These are phyloP conservation scores for Bedellia somnulentella DNA, from an alignment of 2,888 invertebrate genomes.

Conservation along the genomic window DNA sequence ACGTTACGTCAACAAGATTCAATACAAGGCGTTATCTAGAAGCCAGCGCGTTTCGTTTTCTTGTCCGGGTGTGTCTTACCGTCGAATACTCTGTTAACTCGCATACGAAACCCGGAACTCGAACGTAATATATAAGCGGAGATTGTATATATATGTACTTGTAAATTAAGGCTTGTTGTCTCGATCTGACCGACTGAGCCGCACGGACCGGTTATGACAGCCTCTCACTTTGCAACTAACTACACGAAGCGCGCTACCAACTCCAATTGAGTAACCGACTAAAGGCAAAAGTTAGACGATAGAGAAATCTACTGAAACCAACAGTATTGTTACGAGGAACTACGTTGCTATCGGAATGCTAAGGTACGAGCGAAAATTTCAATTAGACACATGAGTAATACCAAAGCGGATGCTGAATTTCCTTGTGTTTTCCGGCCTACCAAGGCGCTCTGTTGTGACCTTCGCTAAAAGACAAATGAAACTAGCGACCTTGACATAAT, in stretches of 20 bases:
- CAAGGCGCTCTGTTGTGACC: slow-evolving; percentile 39
- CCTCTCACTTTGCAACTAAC: slow-evolving; percentile 59
- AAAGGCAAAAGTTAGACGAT: slow-evolving; percentile 32
- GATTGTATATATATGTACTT: slow-evolving; percentile 20
- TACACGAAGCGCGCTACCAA: slow-evolving; percentile 44
- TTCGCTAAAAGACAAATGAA: slow-evolving; percentile 50
- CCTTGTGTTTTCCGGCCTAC: slow-evolving; percentile 53
- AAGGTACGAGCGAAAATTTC: too few relatives aligned
- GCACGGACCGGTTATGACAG: slow-evolving; percentile 51
- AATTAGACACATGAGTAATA: too few relatives aligned
- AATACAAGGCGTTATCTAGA: slow-evolving; percentile 51
- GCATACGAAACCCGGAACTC: slow-evolving; percentile 23
- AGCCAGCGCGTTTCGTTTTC: slow-evolving; percentile 37
- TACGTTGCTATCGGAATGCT: too few relatives aligned
- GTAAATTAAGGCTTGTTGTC: too few relatives aligned
- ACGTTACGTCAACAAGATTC: slow-evolving; percentile 52
- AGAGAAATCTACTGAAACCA: slow-evolving; percentile 28
- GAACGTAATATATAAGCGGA: too few relatives aligned
- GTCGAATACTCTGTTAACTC: slow-evolving; percentile 21
- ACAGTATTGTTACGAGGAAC: background rate
- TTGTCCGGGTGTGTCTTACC: slow-evolving; percentile 50
- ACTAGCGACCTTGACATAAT: slow-evolving; percentile 53
- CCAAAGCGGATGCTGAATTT: slow-evolving; percentile 51
- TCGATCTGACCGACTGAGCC: too few relatives aligned
- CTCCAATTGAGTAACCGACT: slow-evolving; percentile 59